phyloP scores from a whole-genome alignment of 1,140 invertebrate genomes.

The Drosophila novamexicana region DNA sequence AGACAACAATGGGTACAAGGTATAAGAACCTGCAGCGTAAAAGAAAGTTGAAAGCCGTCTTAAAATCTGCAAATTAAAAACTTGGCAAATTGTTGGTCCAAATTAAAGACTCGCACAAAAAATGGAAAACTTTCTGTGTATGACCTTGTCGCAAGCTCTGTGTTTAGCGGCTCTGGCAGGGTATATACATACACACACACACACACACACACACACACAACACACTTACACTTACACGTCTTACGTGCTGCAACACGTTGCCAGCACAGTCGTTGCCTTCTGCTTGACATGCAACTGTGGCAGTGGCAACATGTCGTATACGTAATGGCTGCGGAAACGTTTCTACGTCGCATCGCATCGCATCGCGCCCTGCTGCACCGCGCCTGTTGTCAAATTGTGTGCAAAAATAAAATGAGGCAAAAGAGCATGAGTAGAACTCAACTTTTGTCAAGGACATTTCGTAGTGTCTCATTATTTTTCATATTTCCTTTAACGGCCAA shows the following conservation, averaged over 20 bases:
- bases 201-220: conserved; percentile 19
- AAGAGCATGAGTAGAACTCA: conserved; percentile 21
- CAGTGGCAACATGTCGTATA: conserved; percentile 61
- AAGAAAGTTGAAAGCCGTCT: background rate
- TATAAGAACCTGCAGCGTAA: background rate
- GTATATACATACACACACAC: background rate
- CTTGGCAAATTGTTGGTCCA: conserved; percentile 57
- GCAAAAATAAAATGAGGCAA: conserved; percentile 44
- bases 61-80: conserved; percentile 28
- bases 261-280: conserved; percentile 22
- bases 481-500: conserved; percentile 38
- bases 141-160: conserved; percentile 52
- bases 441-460: conserved; percentile 45
- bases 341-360: conserved; percentile 30
- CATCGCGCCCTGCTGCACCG: conserved; percentile 39
- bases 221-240: conserved; percentile 3
- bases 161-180: conserved; percentile 6
- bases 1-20: background rate
- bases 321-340: conserved; percentile 56
- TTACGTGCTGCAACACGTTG: conserved; percentile 68
- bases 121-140: conserved; percentile 36
- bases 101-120: conserved; percentile 57
- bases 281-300: conserved; percentile 38
- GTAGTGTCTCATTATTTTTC: conserved; percentile 55
- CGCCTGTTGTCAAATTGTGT: conserved; percentile 65